Evolutionary conservation across 2,888 invertebrate species (phyloP).

Genomic region (Volucella inanis): DNA sequence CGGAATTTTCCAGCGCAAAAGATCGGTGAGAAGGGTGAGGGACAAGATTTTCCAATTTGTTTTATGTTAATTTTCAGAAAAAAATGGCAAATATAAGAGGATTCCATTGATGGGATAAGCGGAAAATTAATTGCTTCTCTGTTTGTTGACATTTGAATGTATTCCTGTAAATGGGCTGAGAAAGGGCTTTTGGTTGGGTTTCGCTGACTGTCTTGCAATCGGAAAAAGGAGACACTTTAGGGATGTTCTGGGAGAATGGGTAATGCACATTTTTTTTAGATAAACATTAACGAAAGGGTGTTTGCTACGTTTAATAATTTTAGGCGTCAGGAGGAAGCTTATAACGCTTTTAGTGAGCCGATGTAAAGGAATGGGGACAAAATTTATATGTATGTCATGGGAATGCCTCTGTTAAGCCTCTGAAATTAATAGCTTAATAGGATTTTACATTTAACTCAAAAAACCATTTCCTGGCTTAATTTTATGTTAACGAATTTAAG

Average conservation of each 20-base stretch:
- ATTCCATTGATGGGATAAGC: slow-evolving; percentile 72
- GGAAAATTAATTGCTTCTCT: slow-evolving; percentile 71
- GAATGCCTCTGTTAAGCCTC: too few relatives aligned
- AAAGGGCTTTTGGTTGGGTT: too few relatives aligned
- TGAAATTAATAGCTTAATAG: too few relatives aligned
- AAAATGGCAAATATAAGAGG: slow-evolving; percentile 63
- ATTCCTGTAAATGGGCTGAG: slow-evolving; percentile 50
- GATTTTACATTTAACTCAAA: too few relatives aligned
- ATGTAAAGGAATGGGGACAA: too few relatives aligned
- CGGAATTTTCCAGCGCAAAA: slow-evolving; percentile 22
- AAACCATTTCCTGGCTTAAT: too few relatives aligned
- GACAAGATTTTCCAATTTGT: slow-evolving; percentile 68
- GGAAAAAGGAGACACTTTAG: slow-evolving; percentile 48
- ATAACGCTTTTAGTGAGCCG: too few relatives aligned
- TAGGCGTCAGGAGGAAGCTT: too few relatives aligned
- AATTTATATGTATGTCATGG: too few relatives aligned
- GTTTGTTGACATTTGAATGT: slow-evolving; percentile 60
- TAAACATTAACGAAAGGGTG: slow-evolving; percentile 30
- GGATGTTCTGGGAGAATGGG: slow-evolving; percentile 49
- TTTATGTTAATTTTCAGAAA: slow-evolving; percentile 70
- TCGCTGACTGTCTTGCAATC: too few relatives aligned
- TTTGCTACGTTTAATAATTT: too few relatives aligned
- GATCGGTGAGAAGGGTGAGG: slow-evolving; percentile 9
- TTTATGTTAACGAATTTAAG: too few relatives aligned
- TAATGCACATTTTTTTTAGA: slow-evolving; percentile 29